A percentile compares a stretch with the other conserved stretches of the same genome.
phyloP scores from a whole-genome alignment of 2,797 vertebrate species.

The Semaprochilodus insignis region DNA sequence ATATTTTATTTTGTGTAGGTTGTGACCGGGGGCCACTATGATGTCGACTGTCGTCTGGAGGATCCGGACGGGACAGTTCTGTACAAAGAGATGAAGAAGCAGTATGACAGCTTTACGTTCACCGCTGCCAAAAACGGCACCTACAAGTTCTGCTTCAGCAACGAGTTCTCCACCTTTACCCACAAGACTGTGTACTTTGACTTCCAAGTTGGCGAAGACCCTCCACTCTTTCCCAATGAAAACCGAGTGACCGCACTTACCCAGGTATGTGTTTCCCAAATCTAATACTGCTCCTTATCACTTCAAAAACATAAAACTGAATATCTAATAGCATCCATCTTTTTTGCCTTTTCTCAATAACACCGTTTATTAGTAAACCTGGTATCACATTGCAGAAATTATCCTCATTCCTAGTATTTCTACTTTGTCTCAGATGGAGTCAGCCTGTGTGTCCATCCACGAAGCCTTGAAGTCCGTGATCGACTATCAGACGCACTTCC shows the following conservation, averaged over 20 bases:
- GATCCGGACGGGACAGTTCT: conserved; percentile 90
- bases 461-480: conserved; percentile 97
- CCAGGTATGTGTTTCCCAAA: conserved; percentile 80
- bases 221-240: conserved; percentile 96
- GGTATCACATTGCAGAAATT: not conserved
- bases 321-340: not conserved
- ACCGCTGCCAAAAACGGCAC: conserved; percentile 93
- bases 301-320: not conserved
- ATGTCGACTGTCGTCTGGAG: conserved; percentile 96
- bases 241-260: conserved; percentile 96
- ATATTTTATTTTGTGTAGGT: conserved; percentile 77
- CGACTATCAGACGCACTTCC: conserved; percentile 98
- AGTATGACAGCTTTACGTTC: conserved; percentile 98
- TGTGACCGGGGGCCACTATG: conserved; percentile 97
- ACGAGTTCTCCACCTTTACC: conserved; percentile 98
- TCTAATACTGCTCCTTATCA: not conserved
- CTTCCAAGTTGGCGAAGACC: conserved; percentile 98
- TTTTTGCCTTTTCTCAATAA: not conserved
- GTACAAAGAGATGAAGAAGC: conserved; percentile 99
- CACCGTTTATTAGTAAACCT: not conserved
- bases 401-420: not conserved
- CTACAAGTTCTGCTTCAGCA: conserved; percentile 98
- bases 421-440: conserved; percentile 89
- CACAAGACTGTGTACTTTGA: conserved; percentile 99
- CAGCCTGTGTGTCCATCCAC: conserved; percentile 96